phyloP scores from a whole-genome alignment of 2,113 vertebrate genomes.

The Muntiacus muntjak region DNA sequence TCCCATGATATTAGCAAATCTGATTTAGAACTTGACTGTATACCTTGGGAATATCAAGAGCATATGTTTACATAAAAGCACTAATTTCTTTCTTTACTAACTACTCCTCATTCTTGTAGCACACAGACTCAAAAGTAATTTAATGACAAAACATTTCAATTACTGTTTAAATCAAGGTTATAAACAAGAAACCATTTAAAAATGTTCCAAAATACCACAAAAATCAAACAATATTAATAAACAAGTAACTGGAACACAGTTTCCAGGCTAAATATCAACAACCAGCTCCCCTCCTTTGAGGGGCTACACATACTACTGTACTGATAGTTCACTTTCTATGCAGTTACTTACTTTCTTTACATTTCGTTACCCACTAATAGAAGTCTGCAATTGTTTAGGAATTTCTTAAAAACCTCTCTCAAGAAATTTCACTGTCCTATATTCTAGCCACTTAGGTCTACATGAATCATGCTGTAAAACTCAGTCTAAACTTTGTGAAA shows the following conservation, averaged over 20 bases:
- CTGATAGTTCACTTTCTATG: background rate
- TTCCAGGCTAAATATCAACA: background rate
- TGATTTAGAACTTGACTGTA: background rate
- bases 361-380: background rate
- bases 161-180: background rate
- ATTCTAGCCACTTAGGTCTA: background rate
- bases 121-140: conserved; percentile 7
- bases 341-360: background rate
- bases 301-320: background rate
- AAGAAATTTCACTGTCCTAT: background rate
- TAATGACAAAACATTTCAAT: conserved; percentile 25
- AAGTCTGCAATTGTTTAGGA: background rate
- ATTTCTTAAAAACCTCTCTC: background rate
- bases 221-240: background rate
- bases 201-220: background rate
- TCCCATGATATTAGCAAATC: background rate
- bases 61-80: background rate
- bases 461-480: background rate
- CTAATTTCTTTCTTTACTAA: background rate
- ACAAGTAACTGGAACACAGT: background rate
- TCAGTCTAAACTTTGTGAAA: background rate
- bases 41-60: background rate
- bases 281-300: background rate
- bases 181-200: background rate
- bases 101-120: background rate